These are phyloP conservation scores for Pachyseris speciosa DNA, from an alignment of 64 coral and sea anemone genomes.

Conservation along the genomic window DNA sequence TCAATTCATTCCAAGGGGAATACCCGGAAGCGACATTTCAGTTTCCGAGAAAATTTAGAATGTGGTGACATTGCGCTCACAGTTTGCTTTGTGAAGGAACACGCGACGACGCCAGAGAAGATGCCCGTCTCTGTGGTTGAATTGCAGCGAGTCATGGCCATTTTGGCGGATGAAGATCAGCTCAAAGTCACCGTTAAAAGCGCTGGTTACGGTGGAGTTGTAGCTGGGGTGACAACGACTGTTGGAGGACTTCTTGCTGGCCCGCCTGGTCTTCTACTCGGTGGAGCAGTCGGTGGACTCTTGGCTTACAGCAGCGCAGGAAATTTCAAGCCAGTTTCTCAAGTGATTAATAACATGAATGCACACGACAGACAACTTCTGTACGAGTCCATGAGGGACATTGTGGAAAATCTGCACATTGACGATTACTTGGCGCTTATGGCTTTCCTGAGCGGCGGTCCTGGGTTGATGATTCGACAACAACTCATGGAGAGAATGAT, in stretches of 20 bases:
- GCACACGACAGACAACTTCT: conserved; percentile 83
- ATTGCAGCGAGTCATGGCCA: conserved; percentile 87
- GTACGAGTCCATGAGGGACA: conserved; percentile 85
- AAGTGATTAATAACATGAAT: conserved; percentile 83
- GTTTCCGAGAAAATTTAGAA: background rate
- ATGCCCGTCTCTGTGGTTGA: conserved; percentile 84
- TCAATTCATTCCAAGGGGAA: background rate
- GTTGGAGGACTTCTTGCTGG: conserved; percentile 73
- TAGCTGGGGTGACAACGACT: conserved; percentile 78
- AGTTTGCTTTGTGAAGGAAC: too few species aligned
- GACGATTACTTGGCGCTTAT: conserved; percentile 80
- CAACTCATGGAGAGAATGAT: conserved; percentile 81
- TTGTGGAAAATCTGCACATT: conserved; percentile 62
- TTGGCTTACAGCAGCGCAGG: conserved; percentile 61
- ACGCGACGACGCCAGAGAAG: too few species aligned
- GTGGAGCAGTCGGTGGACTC: conserved; percentile 75
- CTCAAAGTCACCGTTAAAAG: conserved; percentile 81
- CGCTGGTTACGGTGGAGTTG: conserved; percentile 72
- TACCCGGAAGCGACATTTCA: background rate
- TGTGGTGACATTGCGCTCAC: too few species aligned
- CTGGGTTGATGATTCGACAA: conserved; percentile 75
- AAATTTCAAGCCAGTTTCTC: conserved; percentile 89
- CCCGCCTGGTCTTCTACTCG: conserved; percentile 69
- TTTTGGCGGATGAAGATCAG: conserved; percentile 86
- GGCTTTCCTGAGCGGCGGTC: conserved; percentile 73